Evolutionary conservation across 2,113 vertebrate species (phyloP).

Genomic region (Dromaius novaehollandiae): DNA sequence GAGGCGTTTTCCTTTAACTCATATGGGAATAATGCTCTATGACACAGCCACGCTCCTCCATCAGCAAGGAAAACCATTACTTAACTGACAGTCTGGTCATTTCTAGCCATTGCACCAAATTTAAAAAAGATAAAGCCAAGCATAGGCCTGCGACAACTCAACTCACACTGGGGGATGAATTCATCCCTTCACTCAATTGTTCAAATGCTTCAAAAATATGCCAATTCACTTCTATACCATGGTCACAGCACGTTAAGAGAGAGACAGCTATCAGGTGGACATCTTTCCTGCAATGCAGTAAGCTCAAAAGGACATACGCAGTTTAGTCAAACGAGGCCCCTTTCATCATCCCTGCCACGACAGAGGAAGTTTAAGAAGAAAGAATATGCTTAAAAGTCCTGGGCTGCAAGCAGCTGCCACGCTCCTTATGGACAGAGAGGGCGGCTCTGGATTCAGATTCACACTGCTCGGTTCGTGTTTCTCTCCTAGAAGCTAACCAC

Average conservation of each 20-base stretch:
- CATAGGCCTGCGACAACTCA: too few species aligned
- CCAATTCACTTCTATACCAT: background rate
- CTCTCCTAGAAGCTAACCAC: background rate
- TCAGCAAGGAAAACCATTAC: background rate
- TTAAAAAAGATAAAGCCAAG: too few species aligned
- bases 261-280: too few species aligned
- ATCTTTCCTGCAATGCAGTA: background rate
- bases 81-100: background rate
- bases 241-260: background rate
- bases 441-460: background rate
- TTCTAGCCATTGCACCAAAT: background rate
- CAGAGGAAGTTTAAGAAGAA: background rate
- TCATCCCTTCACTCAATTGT: background rate
- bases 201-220: background rate
- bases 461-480: background rate
- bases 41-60: too few species aligned
- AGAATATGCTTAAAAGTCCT: background rate
- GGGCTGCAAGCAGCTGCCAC: background rate
- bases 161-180: too few species aligned
- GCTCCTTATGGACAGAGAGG: background rate
- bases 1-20: background rate
- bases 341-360: background rate
- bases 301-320: background rate
- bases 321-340: background rate
- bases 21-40: background rate